Base-by-base conservation (phyloP, 2,888 invertebrate species). In the Trachelus tabidus region DNA sequence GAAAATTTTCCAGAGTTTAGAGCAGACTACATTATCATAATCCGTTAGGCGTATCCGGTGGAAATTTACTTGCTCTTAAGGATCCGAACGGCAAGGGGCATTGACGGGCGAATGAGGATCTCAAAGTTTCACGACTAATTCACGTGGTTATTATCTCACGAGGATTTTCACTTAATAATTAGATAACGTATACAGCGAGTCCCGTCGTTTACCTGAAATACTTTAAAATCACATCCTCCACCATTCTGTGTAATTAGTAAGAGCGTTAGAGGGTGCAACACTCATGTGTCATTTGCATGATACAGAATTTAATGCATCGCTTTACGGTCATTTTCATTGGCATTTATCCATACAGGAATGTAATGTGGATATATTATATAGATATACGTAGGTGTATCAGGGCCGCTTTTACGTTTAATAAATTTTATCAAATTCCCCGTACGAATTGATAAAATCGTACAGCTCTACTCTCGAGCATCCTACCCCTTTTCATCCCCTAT, bases 11-110 rank as follows among this genome's bases (percentile, higher is more conserved):
- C 82, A 80, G 82, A 88, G 85, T 87, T 88, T 86, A 86, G 87
- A 87, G 86, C 87, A 83, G 83, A 85, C 85, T 83, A 83, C 84
- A 87, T 89, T 89, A 89, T 87, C 86, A 88, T 89, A 88, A 89
- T 89, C 89, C 82, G 83, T 81, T 78, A 82, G 81, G 77, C 37
- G 68, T 68, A 9, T 35, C 74, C 35, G 68, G 40, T 40, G 23
- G 40, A 23, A 40, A 40, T 40, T 40, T 40, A 15, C 15, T 4
- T 23, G 2, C 40, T 40, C 40, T 40, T 23, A 40, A 40, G 9
- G 40, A 23, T 40, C 40, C 40, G 6, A 40, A 23, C 40, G 40
- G 40, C 40, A 23, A 40, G 23, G 6, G 40, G 40, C 6, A 40
- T 40, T 40, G 40, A 23, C 40, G 40, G 40, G 15, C 23, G 40